Percentiles rank a stretch among this genome's conserved stretches.
Conservation (phyloP, 2,113 vertebrate genomes). For the Lonchura striata region DNA sequence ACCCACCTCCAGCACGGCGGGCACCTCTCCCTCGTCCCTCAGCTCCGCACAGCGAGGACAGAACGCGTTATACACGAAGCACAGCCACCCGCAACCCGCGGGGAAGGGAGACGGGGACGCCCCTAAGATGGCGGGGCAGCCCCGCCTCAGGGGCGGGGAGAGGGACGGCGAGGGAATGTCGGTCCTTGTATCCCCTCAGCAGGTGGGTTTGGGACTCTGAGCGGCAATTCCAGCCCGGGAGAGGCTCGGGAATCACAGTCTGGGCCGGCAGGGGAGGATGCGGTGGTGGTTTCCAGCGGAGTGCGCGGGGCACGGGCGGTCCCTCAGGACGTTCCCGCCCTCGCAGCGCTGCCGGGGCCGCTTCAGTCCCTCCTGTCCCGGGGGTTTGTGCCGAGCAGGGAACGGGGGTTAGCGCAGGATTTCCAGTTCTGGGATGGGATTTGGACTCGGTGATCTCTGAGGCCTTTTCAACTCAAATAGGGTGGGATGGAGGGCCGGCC, state of each 20-base stretch:
- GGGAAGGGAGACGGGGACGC: rapidly evolving
- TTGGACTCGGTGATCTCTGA: background rate
- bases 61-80: rapidly evolving
- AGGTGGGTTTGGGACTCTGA: rapidly evolving
- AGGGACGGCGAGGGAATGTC: rapidly evolving
- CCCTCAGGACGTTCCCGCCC: background rate
- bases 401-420: too few relatives aligned
- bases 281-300: rapidly evolving
- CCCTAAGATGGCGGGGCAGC: background rate
- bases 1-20: background rate
- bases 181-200: rapidly evolving
- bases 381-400: background rate
- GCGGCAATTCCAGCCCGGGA: rapidly evolving
- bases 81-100: rapidly evolving
- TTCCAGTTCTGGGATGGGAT: too few relatives aligned
- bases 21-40: rapidly evolving
- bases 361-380: rapidly evolving
- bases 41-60: rapidly evolving
- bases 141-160: background rate
- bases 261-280: background rate
- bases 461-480: rapidly evolving
- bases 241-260: too few relatives aligned
- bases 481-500: background rate
- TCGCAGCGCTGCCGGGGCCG: background rate
- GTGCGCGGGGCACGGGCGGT: rapidly evolving